Percentiles rank a stretch among this genome's conserved stretches.
phyloP scores from a whole-genome alignment of 2,113 vertebrate genomes.

The Catagonus wagneri region DNA sequence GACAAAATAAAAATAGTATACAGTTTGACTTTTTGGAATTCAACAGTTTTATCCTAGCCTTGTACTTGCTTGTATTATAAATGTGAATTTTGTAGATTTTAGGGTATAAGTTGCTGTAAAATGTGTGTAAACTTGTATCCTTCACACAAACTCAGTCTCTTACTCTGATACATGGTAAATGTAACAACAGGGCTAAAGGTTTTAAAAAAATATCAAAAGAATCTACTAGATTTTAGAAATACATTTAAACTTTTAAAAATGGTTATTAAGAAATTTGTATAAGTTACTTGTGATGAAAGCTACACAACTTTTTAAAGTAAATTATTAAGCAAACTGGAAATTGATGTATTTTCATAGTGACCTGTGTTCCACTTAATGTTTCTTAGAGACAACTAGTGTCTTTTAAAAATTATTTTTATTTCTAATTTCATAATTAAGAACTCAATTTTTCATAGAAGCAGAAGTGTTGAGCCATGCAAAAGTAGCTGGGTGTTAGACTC shows the following conservation, averaged over 20 bases:
- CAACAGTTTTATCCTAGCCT: constrained; percentile 85
- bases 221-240: constrained; percentile 78
- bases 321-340: constrained; percentile 90
- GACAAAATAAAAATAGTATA: constrained; percentile 78
- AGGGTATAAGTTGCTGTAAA: constrained; percentile 88
- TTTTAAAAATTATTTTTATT: constrained; percentile 87
- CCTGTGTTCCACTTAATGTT: constrained; percentile 84
- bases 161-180: constrained; percentile 83
- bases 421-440: constrained; percentile 88
- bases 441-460: constrained; percentile 83
- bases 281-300: constrained; percentile 85
- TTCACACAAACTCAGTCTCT: constrained; percentile 86
- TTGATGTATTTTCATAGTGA: constrained; percentile 91
- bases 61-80: constrained; percentile 89
- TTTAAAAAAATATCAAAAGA: constrained; percentile 74
- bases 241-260: constrained; percentile 82
- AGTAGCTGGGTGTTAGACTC: constrained; percentile 79
- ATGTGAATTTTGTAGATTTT: constrained; percentile 91
- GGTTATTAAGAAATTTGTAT: constrained; percentile 88
- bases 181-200: constrained; percentile 85
- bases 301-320: constrained; percentile 88
- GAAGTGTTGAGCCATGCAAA: constrained; percentile 78
- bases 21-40: constrained; percentile 83
- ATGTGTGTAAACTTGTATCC: constrained; percentile 90
- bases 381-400: constrained; percentile 88